Conservation (phyloP, 2,113 vertebrate genomes). For the Columba janthina region DNA sequence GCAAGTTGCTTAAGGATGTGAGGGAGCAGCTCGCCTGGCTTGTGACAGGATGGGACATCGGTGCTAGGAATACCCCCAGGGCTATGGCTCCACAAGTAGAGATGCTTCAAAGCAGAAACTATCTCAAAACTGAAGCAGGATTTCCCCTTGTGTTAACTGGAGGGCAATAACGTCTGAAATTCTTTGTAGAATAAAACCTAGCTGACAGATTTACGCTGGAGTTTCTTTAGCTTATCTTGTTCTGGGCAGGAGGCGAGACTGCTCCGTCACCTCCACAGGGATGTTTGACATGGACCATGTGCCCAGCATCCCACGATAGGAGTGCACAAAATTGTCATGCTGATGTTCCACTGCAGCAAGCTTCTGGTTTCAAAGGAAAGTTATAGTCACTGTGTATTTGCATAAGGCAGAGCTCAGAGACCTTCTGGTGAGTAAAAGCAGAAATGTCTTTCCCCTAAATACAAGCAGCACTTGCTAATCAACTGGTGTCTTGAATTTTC, state of each 20-base stretch:
- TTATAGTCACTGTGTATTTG: not conserved
- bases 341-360: not conserved
- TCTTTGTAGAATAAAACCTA: not conserved
- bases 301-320: not conserved
- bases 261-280: not conserved
- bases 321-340: not conserved
- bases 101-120: not conserved
- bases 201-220: not conserved
- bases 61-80: not conserved
- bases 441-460: not conserved
- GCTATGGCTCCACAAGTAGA: not conserved
- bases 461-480: not conserved
- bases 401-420: not conserved
- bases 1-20: not conserved
- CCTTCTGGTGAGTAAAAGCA: not conserved
- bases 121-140: not conserved
- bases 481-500: not conserved
- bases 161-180: not conserved
- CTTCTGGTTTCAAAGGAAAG: conserved; percentile 5
- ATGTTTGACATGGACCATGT: fast-evolving
- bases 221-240: not conserved
- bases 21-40: not conserved
- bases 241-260: not conserved
- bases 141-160: not conserved
- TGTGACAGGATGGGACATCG: not conserved